Evolutionary conservation across 2,797 vertebrate genomes (phyloP).

Genomic region (Acrocephalus scirpaceus): DNA sequence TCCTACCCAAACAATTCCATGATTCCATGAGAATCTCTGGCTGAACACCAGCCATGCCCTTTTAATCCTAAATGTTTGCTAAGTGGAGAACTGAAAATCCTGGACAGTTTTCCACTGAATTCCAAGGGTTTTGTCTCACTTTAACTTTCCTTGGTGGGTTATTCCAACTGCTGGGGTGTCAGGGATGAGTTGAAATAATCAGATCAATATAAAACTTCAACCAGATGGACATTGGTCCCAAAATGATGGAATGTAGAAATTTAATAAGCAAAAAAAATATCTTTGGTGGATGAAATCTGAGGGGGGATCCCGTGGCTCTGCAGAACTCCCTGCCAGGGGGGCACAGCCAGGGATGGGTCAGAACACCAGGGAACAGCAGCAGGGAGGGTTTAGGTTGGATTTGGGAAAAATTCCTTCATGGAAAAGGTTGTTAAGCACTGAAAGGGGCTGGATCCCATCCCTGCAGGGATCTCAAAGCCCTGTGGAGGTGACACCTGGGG

Average conservation of each 20-base stretch:
- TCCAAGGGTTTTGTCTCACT: background rate
- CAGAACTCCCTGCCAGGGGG: background rate
- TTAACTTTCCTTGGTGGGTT: background rate
- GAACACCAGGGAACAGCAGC: rapidly evolving
- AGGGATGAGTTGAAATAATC: background rate
- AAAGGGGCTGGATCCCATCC: background rate
- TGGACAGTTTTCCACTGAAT: background rate
- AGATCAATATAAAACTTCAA: rapidly evolving
- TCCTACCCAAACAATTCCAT: background rate
- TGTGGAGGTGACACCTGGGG: background rate
- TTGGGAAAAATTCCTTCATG: background rate
- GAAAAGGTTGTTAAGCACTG: background rate
- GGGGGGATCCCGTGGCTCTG: no score
- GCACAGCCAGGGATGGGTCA: rapidly evolving
- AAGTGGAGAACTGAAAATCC: background rate
- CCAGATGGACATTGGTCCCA: no score
- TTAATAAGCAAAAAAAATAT: background rate
- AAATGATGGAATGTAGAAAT: background rate
- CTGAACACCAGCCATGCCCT: background rate
- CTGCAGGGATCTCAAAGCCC: background rate
- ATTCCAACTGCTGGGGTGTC: background rate
- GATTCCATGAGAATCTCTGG: background rate
- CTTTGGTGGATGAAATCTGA: background rate
- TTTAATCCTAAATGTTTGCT: background rate
- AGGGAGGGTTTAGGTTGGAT: background rate